These are phyloP conservation scores for Pseudomyrmex cubaensis DNA, from an alignment of 1,140 invertebrate species.

Conservation along the genomic window DNA sequence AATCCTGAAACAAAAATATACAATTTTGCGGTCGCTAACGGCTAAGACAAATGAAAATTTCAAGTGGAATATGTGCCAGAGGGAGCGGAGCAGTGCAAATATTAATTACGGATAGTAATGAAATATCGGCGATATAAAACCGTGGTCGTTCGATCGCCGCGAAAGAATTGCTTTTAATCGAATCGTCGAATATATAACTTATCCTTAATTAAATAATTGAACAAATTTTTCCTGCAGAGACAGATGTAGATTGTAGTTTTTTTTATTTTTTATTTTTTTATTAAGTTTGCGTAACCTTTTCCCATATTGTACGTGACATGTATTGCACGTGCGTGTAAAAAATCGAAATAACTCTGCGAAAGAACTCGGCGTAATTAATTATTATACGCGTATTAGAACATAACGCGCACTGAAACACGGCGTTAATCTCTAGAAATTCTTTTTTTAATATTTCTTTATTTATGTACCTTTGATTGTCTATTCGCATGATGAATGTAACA, in stretches of 20 bases:
- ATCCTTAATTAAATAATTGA: conserved; percentile 68
- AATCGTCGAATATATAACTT: conserved; percentile 80
- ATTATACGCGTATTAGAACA: background rate
- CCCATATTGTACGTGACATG: background rate
- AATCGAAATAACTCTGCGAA: background rate
- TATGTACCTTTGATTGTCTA: no score
- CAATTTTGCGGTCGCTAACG: conserved; percentile 28
- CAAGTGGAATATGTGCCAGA: background rate
- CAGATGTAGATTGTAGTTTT: conserved; percentile 2
- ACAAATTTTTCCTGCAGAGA: conserved; percentile 64
- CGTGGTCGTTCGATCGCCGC: background rate
- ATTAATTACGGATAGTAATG: conserved; percentile 49
- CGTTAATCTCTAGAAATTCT: background rate
- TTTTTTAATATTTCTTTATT: no score
- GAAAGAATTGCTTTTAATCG: conserved; percentile 53
- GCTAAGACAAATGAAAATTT: conserved; percentile 46
- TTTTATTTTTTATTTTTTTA: background rate
- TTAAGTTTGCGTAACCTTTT: conserved; percentile 23
- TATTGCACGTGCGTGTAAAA: background rate
- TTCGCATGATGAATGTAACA: background rate
- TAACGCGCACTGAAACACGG: background rate
- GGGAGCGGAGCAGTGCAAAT: conserved; percentile 21
- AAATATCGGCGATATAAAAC: conserved; percentile 49
- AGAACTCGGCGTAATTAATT: no score
- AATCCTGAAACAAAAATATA: conserved; percentile 7